These are phyloP conservation scores for Tarsius wallacei DNA, from an alignment of 2,797 vertebrate genomes.

Conservation along the genomic window DNA sequence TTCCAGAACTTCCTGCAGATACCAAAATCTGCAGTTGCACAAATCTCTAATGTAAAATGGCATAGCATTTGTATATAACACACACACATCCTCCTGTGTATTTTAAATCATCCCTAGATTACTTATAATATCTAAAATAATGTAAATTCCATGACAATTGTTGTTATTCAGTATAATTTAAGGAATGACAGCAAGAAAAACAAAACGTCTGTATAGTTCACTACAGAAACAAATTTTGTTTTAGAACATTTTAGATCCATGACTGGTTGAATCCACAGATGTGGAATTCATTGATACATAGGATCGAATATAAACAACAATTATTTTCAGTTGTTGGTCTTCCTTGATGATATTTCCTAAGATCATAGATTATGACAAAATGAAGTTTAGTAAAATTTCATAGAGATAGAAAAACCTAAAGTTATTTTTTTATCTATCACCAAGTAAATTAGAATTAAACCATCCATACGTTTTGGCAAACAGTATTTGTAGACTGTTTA, in stretches of 20 bases:
- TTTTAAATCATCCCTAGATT: background rate
- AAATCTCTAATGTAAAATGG: background rate
- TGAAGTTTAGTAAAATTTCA: background rate
- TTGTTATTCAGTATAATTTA: background rate
- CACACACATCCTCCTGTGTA: background rate
- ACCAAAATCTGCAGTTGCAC: background rate
- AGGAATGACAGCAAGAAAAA: background rate
- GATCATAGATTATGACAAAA: background rate
- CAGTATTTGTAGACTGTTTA: background rate
- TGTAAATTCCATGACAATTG: background rate
- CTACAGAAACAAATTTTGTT: background rate
- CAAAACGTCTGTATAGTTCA: background rate
- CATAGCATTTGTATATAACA: background rate
- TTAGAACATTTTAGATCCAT: background rate
- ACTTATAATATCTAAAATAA: background rate
- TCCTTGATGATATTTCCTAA: background rate
- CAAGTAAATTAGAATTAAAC: constrained; percentile 23
- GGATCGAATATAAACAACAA: accelerated
- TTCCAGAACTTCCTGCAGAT: background rate
- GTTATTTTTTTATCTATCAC: background rate
- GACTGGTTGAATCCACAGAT: background rate
- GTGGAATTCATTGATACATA: background rate
- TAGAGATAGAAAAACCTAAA: background rate
- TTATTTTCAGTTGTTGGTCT: background rate
- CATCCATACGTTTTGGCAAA: background rate